A percentile compares a stretch with the other conserved stretches of the same genome.
phyloP scores from a whole-genome alignment of 2,888 invertebrate species.

The Slavum lentiscoides region DNA sequence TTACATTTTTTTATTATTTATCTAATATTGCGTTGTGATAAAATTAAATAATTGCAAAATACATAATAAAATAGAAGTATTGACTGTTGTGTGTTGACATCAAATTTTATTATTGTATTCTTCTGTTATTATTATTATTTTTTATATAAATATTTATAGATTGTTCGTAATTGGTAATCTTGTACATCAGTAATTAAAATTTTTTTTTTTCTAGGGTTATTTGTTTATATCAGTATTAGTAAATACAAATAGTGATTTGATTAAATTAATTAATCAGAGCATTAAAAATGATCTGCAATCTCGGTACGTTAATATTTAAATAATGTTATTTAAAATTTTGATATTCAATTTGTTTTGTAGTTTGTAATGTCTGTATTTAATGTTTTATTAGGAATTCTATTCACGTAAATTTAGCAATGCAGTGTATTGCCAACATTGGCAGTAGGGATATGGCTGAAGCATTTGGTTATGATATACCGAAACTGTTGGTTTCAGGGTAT shows the following conservation, averaged over 20 bases:
- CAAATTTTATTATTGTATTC: background rate
- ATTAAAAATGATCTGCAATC: conserved; percentile 98
- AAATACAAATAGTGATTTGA: conserved; percentile 97
- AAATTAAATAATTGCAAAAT: no score
- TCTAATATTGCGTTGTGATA: no score
- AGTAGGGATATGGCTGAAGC: conserved; percentile 99
- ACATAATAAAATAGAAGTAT: no score
- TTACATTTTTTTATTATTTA: no score
- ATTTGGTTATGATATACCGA: conserved; percentile 96
- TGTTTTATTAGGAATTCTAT: conserved; percentile 76
- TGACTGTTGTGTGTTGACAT: background rate
- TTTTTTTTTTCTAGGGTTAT: conserved; percentile 77
- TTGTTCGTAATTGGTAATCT: background rate
- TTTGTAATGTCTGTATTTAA: conserved; percentile 4
- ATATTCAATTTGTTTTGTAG: background rate
- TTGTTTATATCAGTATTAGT: conserved; percentile 99
- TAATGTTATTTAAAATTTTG: background rate
- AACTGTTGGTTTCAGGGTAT: conserved; percentile 94
- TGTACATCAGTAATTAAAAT: background rate
- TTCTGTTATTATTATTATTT: no score
- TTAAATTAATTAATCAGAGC: conserved; percentile 97
- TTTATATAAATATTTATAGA: background rate
- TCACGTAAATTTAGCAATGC: conserved; percentile 96
- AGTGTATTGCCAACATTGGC: conserved; percentile 99
- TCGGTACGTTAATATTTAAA: conserved; percentile 60